These are phyloP conservation scores for Cardinalis cardinalis DNA, from an alignment of 2,113 vertebrate genomes.

Conservation along the genomic window DNA sequence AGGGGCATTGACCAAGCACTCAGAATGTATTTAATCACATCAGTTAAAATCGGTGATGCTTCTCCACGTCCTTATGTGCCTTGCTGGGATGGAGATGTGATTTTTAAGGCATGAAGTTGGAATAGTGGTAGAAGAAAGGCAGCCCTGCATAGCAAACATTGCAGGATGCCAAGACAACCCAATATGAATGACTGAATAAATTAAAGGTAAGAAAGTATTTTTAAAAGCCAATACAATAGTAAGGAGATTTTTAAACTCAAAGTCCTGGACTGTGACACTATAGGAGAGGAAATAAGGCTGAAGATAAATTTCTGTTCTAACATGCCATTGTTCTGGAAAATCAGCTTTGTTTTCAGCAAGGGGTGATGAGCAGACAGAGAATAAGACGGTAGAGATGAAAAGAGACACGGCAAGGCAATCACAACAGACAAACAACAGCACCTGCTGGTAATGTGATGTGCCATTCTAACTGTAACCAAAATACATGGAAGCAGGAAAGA, in stretches of 20 bases:
- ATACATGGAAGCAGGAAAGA: background rate
- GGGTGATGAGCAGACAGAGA: background rate
- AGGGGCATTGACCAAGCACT: background rate
- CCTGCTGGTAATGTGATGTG: accelerated
- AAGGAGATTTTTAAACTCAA: background rate
- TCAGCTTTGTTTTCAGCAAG: background rate
- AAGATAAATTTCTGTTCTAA: background rate
- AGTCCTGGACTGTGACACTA: background rate
- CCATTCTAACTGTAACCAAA: background rate
- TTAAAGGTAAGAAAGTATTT: background rate
- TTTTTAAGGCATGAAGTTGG: background rate
- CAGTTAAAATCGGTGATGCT: background rate
- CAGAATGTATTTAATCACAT: background rate
- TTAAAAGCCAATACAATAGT: background rate
- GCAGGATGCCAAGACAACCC: background rate
- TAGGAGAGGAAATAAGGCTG: background rate
- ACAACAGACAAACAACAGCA: background rate
- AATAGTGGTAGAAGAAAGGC: background rate
- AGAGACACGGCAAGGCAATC: background rate
- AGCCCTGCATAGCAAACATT: background rate
- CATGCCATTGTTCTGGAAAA: background rate
- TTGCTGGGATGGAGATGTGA: background rate
- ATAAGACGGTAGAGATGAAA: background rate
- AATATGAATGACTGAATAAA: background rate
- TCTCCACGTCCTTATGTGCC: background rate